Evolutionary conservation across 1,140 invertebrate genomes (phyloP), one percentile per base, ranked within the genome.

Genomic region (Sitophilus oryzae): DNA sequence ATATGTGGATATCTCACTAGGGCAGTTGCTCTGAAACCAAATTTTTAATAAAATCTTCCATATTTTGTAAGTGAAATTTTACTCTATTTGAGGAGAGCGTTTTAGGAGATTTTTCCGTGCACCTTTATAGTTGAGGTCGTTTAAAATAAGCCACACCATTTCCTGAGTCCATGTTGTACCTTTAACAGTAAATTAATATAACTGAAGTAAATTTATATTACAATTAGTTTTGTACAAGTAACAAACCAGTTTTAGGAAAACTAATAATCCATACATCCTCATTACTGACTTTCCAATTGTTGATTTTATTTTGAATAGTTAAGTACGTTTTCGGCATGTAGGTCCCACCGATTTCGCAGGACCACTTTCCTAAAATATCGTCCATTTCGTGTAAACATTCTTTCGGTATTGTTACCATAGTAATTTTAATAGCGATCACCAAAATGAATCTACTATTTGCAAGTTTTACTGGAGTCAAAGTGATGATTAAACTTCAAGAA

Each of bases 141-240:
- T 74, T 0, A 61, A 66, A 35, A 82, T 72, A 19, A 75, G 69
- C 76, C 79, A 82, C 0, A 78, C 68, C 72, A 82, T 79, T 64
- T 82, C 80, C 58, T 79, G 76, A 0, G 74, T 76, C 80, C 80
- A 82, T 8, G 79, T 82, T n/a, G 80, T 75, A 41, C 79, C 76
- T 73, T 52, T 20, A 64, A 63, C 23, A 21, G 25, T 23, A 47
- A 1, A 10, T 19, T 47, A 22, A 45, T 45, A 8, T n/a, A 8
- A 20, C 20, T 23, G 18, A 45, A 23, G 8, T 18, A 23, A 45
- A 35, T 48, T 2, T 35, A 37, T n/a, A 38, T 23, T 4, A 35
- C 15, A 42, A 15, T 30, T 11, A 30, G 14, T 40, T 5, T 40
- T 16, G 4, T 30, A 25, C 25, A 30, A 30, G 11, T 11, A 30